Percentiles rank a stretch among this genome's conserved stretches.
Conservation (phyloP, 2,113 vertebrate species). For the Seriola quinqueradiata region DNA sequence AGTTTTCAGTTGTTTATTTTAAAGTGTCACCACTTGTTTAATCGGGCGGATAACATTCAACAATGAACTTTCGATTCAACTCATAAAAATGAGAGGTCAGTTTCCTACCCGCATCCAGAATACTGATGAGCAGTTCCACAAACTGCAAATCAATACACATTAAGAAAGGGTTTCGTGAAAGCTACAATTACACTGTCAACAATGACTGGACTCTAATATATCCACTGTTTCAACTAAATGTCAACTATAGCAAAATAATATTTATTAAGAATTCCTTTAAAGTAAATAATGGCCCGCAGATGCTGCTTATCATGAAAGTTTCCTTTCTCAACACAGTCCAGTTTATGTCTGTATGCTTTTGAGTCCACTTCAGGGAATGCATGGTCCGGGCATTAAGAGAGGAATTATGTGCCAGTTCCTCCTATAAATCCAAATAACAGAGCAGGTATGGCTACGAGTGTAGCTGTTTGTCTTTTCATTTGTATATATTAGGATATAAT, state of each 20-base stretch:
- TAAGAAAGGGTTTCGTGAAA: conserved; percentile 36
- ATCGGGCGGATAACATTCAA: conserved; percentile 30
- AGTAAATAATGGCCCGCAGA: conserved; percentile 47
- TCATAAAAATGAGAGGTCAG: conserved; percentile 11
- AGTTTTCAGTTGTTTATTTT: background rate
- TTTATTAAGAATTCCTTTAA: conserved; percentile 43
- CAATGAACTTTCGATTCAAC: conserved; percentile 8
- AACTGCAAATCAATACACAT: conserved; percentile 42
- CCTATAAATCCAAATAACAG: conserved; percentile 43
- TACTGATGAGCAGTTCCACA: conserved; percentile 19
- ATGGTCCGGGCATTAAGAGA: conserved; percentile 14
- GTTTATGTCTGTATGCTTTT: conserved; percentile 27
- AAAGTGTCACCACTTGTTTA: conserved; percentile 25
- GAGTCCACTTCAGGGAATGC: conserved; percentile 21
- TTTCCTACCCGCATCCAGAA: conserved; percentile 38
- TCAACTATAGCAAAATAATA: conserved; percentile 39
- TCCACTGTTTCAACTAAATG: conserved; percentile 37
- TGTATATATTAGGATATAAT: conserved; percentile 48
- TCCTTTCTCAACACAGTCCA: conserved; percentile 13
- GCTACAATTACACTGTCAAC: conserved; percentile 64
- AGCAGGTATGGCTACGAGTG: conserved; percentile 49
- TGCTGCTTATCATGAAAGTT: conserved; percentile 41
- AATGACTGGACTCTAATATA: conserved; percentile 28
- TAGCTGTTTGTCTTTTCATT: conserved; percentile 40
- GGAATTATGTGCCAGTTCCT: conserved; percentile 30